Conservation (phyloP, 1,140 invertebrate genomes). For the Homalodisca vitripennis region DNA sequence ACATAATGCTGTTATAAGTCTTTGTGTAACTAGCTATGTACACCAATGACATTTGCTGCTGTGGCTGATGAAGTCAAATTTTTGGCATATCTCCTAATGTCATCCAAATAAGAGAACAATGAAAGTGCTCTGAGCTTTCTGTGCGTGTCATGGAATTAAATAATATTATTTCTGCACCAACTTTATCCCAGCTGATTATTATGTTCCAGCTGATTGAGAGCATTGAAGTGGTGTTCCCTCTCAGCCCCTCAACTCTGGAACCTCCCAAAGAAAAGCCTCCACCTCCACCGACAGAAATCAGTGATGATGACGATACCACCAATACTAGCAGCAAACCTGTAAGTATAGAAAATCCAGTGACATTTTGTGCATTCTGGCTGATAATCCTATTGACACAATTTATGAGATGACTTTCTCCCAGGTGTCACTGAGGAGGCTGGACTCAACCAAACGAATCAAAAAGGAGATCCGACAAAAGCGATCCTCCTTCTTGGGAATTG, state of each 20-base stretch:
- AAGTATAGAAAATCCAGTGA: conserved; percentile 29
- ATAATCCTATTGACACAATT: neutral
- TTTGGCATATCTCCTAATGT: no score
- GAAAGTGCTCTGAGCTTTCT: no score
- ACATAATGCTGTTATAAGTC: no score
- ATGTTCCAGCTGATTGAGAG: conserved; percentile 5
- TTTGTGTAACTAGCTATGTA: no score
- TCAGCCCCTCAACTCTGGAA: conserved; percentile 60
- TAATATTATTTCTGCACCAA: no score
- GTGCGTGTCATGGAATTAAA: no score
- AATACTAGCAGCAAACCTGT: conserved; percentile 35
- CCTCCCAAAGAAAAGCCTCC: conserved; percentile 85
- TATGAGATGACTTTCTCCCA: neutral
- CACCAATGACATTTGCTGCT: no score
- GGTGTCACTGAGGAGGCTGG: conserved; percentile 63
- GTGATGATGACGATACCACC: conserved; percentile 50
- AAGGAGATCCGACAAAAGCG: conserved; percentile 80
- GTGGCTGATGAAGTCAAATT: no score
- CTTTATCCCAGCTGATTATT: no score
- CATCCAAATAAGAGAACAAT: no score
- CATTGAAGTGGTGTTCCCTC: conserved; percentile 35
- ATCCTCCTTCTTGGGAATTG: conserved; percentile 82
- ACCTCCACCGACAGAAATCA: conserved; percentile 69
- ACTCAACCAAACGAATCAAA: conserved; percentile 81
- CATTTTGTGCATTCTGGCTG: no score